These are phyloP conservation scores for Hydrochoerus hydrochaeris DNA, from an alignment of 2,113 vertebrate genomes.

Conservation along the genomic window DNA sequence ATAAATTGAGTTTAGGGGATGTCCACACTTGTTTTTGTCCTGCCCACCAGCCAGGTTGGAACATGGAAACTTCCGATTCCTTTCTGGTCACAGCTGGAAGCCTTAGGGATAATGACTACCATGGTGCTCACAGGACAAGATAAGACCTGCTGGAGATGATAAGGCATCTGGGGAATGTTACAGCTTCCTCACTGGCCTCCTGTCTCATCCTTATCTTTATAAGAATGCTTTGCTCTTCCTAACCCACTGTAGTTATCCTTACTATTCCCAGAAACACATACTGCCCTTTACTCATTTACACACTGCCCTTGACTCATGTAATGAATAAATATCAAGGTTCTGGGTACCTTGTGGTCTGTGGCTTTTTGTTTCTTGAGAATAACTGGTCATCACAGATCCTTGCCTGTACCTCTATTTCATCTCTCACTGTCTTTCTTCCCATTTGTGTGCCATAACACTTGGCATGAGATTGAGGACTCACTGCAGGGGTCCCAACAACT, in stretches of 20 bases:
- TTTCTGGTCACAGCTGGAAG: background rate
- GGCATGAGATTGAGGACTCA: background rate
- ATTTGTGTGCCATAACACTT: background rate
- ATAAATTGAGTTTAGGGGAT: background rate
- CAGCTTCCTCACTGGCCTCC: background rate
- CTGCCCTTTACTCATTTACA: background rate
- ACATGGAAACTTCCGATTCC: background rate
- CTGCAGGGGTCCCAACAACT: background rate
- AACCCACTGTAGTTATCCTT: background rate
- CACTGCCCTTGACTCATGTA: background rate
- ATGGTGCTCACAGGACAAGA: too few species aligned
- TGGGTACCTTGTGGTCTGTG: background rate
- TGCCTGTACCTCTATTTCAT: background rate
- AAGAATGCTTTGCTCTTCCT: background rate
- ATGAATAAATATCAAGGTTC: background rate
- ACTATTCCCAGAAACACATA: background rate
- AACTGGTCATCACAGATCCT: background rate
- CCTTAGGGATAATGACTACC: background rate
- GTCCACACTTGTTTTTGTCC: background rate
- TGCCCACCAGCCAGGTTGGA: background rate
- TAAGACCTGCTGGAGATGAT: too few species aligned
- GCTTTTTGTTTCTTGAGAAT: background rate
- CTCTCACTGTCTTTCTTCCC: background rate
- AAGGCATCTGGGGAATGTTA: too few species aligned
- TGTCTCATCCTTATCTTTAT: background rate